These are phyloP conservation scores for Shargacucullia verbasci DNA, from an alignment of 2,888 invertebrate genomes.

Conservation along the genomic window DNA sequence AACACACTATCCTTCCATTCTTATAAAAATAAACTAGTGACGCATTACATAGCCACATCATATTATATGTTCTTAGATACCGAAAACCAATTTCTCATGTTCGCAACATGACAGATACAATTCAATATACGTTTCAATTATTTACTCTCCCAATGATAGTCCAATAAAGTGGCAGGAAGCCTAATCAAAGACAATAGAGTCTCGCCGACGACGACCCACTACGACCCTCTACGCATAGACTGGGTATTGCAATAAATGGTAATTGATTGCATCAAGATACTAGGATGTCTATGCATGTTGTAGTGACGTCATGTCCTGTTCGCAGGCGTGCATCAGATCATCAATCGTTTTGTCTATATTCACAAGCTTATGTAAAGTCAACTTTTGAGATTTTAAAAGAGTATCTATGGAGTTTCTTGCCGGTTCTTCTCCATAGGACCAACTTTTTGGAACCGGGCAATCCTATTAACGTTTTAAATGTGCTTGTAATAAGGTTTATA, in stretches of 20 bases:
- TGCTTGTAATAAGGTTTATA: too few relatives aligned
- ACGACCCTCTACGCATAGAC: conserved; percentile 45
- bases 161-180: conserved; percentile 54
- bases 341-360: conserved; percentile 27
- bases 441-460: too few relatives aligned
- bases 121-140: conserved; percentile 47
- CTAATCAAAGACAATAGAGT: conserved; percentile 62
- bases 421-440: too few relatives aligned
- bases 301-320: conserved; percentile 63
- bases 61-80: conserved; percentile 1
- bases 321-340: conserved; percentile 30
- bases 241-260: conserved; percentile 62
- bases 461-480: too few relatives aligned
- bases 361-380: conserved; percentile 25
- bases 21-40: conserved; percentile 1
- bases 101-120: conserved; percentile 43
- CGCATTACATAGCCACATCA: conserved; percentile 15
- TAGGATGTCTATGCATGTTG: conserved; percentile 55
- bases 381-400: too few relatives aligned
- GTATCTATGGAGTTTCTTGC: too few relatives aligned
- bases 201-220: conserved; percentile 38
- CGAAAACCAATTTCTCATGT: conserved; percentile 25
- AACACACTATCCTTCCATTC: background rate
- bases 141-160: conserved; percentile 44
- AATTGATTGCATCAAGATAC: conserved; percentile 66